These are phyloP conservation scores for Clarias macrocephalus DNA, from an alignment of 2,113 vertebrate species.

Conservation along the genomic window DNA sequence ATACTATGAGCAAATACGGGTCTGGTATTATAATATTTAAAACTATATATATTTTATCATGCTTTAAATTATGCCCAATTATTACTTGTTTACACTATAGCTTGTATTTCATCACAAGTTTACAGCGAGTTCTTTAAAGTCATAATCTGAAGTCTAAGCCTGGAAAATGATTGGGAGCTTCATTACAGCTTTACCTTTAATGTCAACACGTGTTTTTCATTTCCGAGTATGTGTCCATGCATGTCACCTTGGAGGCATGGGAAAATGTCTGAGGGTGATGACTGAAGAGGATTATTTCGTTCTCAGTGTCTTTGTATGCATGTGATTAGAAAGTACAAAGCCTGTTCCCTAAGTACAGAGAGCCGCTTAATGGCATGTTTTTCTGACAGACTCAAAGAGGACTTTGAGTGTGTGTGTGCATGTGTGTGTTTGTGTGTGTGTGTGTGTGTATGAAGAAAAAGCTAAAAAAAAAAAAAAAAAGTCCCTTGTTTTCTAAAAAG, in stretches of 20 bases:
- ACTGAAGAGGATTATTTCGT: not conserved
- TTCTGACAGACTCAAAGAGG: not conserved
- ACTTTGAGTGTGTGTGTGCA: not conserved
- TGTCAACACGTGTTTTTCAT: not conserved
- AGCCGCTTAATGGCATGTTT: not conserved
- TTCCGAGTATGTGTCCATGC: not conserved
- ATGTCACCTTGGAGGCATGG: not conserved
- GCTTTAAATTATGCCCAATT: not conserved
- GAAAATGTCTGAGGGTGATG: slow-evolving; percentile 25
- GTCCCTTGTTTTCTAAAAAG: not conserved
- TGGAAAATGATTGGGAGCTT: not conserved
- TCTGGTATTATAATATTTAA: not conserved
- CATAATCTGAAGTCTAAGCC: not conserved
- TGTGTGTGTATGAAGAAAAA: not conserved
- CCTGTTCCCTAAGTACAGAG: slow-evolving; percentile 3
- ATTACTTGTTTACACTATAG: not conserved
- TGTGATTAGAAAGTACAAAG: slow-evolving; percentile 23
- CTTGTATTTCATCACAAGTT: not conserved
- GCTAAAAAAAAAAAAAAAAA: no score
- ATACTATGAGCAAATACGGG: not conserved
- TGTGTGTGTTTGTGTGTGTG: not conserved
- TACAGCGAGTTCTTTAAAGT: not conserved
- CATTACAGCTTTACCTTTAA: not conserved
- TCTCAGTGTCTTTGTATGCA: slow-evolving; percentile 4
- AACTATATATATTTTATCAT: not conserved